Conservation (phyloP, 1,140 invertebrate species). For the Delia radicum region DNA sequence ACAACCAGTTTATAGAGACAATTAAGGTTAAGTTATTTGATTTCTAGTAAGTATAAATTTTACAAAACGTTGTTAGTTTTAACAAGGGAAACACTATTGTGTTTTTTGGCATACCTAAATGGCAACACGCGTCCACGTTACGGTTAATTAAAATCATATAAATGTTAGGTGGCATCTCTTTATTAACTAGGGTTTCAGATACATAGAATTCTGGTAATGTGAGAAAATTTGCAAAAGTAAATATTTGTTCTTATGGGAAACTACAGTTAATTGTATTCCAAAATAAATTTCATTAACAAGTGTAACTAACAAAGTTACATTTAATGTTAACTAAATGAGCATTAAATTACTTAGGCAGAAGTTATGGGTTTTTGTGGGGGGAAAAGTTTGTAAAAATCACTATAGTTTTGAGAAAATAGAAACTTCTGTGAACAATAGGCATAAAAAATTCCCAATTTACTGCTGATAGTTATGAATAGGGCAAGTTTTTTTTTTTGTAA, state of each 20-base stretch:
- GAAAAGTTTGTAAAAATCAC: too few species aligned
- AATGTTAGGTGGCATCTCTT: not conserved
- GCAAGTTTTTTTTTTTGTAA: too few species aligned
- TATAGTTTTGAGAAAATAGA: not conserved
- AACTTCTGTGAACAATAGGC: too few species aligned
- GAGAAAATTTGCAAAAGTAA: not conserved
- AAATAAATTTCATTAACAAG: not conserved
- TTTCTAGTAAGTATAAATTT: not conserved
- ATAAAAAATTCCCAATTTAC: too few species aligned
- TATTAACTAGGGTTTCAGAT: not conserved
- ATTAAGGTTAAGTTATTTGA: not conserved
- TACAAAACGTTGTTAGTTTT: not conserved
- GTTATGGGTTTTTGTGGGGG: too few species aligned
- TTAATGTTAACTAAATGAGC: not conserved
- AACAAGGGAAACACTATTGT: too few species aligned
- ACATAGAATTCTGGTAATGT: not conserved
- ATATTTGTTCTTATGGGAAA: not conserved
- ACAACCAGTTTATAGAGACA: not conserved
- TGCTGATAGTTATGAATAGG: too few species aligned
- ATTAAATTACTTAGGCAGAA: not conserved
- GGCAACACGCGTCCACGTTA: not conserved
- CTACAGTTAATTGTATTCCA: not conserved
- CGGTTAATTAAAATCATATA: constrained; percentile 6
- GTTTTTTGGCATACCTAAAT: constrained; percentile 10
- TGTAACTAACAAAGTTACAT: not conserved